phyloP scores from a whole-genome alignment of 2,888 invertebrate genomes.

The Eupithecia subfuscata region DNA sequence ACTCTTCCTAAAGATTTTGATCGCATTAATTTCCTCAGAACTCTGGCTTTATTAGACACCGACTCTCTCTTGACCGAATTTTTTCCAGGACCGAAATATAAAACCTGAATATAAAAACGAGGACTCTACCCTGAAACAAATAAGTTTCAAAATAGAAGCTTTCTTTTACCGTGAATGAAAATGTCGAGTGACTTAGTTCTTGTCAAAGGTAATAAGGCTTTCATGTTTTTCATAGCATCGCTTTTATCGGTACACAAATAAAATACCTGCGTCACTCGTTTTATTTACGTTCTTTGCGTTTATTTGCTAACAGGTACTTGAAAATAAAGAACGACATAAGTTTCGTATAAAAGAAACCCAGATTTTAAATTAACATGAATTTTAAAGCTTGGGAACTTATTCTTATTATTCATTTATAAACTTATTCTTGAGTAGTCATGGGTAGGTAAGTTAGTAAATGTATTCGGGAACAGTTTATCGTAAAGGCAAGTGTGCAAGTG shows the following conservation, averaged over 20 bases:
- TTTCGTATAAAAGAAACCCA: neutral
- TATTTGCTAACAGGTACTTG: constrained; percentile 2
- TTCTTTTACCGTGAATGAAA: constrained; percentile 23
- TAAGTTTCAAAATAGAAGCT: constrained; percentile 38
- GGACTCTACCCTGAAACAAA: constrained; percentile 33
- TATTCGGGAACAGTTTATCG: too few relatives aligned
- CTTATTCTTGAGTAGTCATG: too few relatives aligned
- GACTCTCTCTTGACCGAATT: neutral
- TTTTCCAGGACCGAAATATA: neutral
- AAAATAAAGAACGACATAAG: neutral
- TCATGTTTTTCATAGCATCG: constrained; percentile 49
- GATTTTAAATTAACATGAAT: neutral
- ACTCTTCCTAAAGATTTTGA: too few relatives aligned
- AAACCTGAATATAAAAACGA: neutral
- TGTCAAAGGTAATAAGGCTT: constrained; percentile 53
- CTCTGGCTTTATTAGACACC: neutral
- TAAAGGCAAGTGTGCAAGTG: too few relatives aligned
- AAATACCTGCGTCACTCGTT: constrained; percentile 41
- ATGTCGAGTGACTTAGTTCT: constrained; percentile 40
- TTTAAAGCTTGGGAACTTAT: neutral
- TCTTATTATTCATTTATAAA: too few relatives aligned
- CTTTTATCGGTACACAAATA: constrained; percentile 47
- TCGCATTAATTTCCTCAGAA: neutral
- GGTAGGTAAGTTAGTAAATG: too few relatives aligned
- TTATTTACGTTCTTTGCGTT: constrained; percentile 20